phyloP scores from a whole-genome alignment of 2,888 invertebrate species.

The Metopia argyrocephala region DNA sequence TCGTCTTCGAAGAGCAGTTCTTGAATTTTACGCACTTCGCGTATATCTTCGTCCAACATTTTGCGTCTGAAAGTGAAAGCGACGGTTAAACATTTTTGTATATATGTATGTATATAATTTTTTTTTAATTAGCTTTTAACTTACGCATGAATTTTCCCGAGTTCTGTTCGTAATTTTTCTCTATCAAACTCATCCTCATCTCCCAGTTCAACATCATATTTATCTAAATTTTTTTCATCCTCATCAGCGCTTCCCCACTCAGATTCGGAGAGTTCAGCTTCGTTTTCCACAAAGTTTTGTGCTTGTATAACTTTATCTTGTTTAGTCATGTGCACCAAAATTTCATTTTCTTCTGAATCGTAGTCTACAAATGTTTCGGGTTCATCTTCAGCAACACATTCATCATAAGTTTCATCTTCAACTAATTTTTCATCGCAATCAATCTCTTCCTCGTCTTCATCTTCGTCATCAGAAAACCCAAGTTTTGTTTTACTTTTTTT shows the following conservation, averaged over 20 bases:
- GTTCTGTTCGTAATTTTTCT: conserved; percentile 86
- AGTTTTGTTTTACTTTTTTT: conserved; percentile 75
- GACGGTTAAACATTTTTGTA: no score
- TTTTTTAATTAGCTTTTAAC: conserved; percentile 70
- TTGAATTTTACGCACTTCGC: conserved; percentile 89
- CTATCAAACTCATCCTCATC: conserved; percentile 91
- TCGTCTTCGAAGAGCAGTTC: conserved; percentile 94
- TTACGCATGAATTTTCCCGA: conserved; percentile 92
- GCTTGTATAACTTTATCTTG: conserved; percentile 78
- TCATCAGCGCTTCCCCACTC: conserved; percentile 94
- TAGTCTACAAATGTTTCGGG: conserved; percentile 82
- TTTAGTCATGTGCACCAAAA: conserved; percentile 75
- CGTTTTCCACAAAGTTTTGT: conserved; percentile 90
- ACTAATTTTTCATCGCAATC: conserved; percentile 72
- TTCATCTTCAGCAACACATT: conserved; percentile 75
- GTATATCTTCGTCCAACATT: conserved; percentile 91
- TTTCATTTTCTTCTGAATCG: conserved; percentile 92
- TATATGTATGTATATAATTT: not conserved
- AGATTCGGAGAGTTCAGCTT: conserved; percentile 94
- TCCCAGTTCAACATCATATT: conserved; percentile 89
- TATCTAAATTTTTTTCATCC: conserved; percentile 88
- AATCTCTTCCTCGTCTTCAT: conserved; percentile 65
- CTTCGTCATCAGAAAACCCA: conserved; percentile 77
- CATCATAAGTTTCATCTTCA: conserved; percentile 72
- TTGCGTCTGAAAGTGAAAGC: conserved; percentile 82